Conservation (phyloP, 2,113 vertebrate genomes). For the Cygnus buccinator region DNA sequence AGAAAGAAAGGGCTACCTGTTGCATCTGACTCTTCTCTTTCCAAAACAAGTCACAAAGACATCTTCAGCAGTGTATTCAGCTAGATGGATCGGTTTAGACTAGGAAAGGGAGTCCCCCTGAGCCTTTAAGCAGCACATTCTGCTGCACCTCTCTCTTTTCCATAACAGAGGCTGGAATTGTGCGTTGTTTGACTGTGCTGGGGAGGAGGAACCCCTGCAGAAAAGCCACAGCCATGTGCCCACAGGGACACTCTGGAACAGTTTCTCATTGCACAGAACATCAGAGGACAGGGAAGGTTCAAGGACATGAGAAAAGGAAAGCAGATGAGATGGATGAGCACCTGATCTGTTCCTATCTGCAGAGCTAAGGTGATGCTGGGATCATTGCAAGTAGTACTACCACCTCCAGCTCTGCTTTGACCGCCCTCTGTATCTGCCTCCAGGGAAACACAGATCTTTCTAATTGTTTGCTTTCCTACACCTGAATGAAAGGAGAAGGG, state of each 20-base stretch:
- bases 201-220: not conserved
- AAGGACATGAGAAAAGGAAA: not conserved
- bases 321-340: not conserved
- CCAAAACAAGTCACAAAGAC: not conserved
- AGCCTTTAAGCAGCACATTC: not conserved
- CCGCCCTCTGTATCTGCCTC: rapidly evolving
- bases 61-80: not conserved
- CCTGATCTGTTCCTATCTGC: not conserved
- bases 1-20: not conserved
- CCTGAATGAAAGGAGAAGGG: not conserved
- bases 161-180: not conserved
- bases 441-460: not conserved
- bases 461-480: not conserved
- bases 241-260: not conserved
- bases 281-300: rapidly evolving
- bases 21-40: not conserved
- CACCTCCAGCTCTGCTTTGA: not conserved
- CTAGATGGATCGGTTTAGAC: not conserved
- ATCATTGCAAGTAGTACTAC: not conserved
- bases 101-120: not conserved
- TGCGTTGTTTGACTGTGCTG: no score
- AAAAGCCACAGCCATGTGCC: not conserved
- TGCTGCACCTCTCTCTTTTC: not conserved
- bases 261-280: not conserved
- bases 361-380: not conserved